phyloP scores from a whole-genome alignment of 35 echinoderm and acorn worm species.

The Acanthaster planci region DNA sequence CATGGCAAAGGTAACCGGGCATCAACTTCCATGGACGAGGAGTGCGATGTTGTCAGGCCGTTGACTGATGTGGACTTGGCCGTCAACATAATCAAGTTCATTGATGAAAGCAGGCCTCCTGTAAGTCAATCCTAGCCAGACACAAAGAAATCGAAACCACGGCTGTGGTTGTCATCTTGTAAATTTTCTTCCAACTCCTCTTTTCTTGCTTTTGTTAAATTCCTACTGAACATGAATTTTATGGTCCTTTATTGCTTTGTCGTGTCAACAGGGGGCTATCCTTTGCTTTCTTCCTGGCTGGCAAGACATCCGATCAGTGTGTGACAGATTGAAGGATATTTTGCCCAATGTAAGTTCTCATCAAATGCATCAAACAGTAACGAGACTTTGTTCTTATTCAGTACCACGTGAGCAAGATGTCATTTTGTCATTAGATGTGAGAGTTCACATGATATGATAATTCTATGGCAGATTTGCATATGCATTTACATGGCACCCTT shows the following conservation, averaged over 20 bases:
- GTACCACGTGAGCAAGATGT: no score
- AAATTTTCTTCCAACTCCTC: no score
- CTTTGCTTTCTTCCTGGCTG: constrained; percentile 91
- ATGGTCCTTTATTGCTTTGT: background rate
- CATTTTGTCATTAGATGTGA: no score
- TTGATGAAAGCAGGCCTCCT: constrained; percentile 67
- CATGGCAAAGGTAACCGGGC: background rate
- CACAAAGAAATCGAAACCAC: no score
- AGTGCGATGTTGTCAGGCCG: background rate
- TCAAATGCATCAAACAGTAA: background rate
- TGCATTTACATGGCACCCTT: no score
- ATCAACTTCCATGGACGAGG: background rate
- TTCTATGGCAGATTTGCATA: no score
- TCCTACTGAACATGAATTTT: no score
- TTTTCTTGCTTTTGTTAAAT: no score
- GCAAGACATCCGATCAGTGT: constrained; percentile 83
- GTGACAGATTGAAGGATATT: constrained; percentile 51
- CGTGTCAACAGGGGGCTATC: constrained; percentile 71
- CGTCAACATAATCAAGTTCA: constrained; percentile 58
- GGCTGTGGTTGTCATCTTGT: no score
- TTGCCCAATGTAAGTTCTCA: constrained; percentile 23
- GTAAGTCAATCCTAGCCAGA: no score
- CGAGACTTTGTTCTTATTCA: no score
- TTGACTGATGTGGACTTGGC: constrained; percentile 71
- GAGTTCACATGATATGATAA: no score